Conservation (phyloP, 1,140 invertebrate species). For the Neoseiulus cucumeris region DNA sequence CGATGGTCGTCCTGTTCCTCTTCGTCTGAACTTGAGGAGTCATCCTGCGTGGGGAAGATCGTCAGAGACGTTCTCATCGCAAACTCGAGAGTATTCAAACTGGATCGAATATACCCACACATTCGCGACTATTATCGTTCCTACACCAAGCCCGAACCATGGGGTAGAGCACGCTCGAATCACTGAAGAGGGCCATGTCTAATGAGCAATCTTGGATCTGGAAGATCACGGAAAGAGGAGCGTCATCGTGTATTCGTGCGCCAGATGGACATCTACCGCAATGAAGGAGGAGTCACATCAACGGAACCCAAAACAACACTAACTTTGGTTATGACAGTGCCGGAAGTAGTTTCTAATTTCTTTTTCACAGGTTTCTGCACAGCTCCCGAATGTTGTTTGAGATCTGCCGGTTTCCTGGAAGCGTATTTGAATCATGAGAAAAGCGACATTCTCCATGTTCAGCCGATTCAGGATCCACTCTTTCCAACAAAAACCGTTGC, state of each 20-base stretch:
- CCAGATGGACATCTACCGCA: neutral
- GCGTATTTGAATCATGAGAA: too few relatives aligned
- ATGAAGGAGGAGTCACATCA: neutral
- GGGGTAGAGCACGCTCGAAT: neutral
- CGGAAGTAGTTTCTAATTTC: neutral
- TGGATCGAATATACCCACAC: too few relatives aligned
- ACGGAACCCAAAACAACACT: neutral
- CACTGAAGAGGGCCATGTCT: neutral
- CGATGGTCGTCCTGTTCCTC: neutral
- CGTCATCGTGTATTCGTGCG: neutral
- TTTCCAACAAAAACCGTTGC: neutral
- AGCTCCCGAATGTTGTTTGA: too few relatives aligned
- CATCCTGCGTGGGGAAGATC: too few relatives aligned
- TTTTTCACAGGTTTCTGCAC: neutral
- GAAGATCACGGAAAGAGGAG: neutral
- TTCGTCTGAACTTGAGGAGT: neutral
- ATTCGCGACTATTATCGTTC: neutral
- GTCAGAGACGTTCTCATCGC: too few relatives aligned
- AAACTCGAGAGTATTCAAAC: too few relatives aligned
- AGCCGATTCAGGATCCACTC: neutral
- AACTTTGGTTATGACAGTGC: neutral
- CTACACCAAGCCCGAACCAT: constrained; percentile 9
- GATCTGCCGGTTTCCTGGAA: neutral
- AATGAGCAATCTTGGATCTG: neutral
- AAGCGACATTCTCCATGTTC: too few relatives aligned